Evolutionary conservation across 1,140 invertebrate genomes (phyloP).

Genomic region (Matsumurasca onukii): DNA sequence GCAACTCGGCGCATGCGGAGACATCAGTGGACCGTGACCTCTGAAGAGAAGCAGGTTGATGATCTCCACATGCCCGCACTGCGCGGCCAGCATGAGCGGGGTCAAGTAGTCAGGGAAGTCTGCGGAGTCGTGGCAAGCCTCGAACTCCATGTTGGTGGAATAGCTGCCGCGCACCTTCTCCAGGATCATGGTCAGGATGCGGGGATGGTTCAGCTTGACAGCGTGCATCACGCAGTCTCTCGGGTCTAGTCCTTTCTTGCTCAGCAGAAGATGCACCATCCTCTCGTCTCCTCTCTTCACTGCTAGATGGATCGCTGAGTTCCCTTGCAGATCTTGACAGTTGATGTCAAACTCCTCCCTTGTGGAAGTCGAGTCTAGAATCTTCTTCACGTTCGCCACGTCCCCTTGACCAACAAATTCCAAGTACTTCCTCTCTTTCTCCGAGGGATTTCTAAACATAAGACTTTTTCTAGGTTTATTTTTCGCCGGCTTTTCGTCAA

Average conservation of each 20-base stretch:
- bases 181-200: conserved; percentile 52
- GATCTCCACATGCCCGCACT: conserved; percentile 68
- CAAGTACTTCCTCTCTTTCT: too few species aligned
- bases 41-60: conserved; percentile 63
- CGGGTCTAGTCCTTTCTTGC: conserved; percentile 53
- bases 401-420: too few species aligned
- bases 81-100: conserved; percentile 69
- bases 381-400: too few species aligned
- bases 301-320: conserved; percentile 56
- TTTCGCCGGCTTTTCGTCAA: too few species aligned
- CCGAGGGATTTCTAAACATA: too few species aligned
- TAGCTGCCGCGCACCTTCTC: conserved; percentile 46
- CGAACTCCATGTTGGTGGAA: conserved; percentile 12
- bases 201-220: conserved; percentile 52
- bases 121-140: conserved; percentile 24
- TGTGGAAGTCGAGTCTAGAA: too few species aligned
- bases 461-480: too few species aligned
- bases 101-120: conserved; percentile 70
- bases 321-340: too few species aligned
- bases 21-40: conserved; percentile 53
- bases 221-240: conserved; percentile 57
- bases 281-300: conserved; percentile 51
- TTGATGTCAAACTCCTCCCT: too few species aligned
- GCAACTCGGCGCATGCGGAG: conserved; percentile 62
- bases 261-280: conserved; percentile 57